A percentile compares a stretch with the other conserved stretches of the same genome.
Evolutionary conservation across 2,113 vertebrate genomes (phyloP).

Genomic region (Okapia johnstoni): DNA sequence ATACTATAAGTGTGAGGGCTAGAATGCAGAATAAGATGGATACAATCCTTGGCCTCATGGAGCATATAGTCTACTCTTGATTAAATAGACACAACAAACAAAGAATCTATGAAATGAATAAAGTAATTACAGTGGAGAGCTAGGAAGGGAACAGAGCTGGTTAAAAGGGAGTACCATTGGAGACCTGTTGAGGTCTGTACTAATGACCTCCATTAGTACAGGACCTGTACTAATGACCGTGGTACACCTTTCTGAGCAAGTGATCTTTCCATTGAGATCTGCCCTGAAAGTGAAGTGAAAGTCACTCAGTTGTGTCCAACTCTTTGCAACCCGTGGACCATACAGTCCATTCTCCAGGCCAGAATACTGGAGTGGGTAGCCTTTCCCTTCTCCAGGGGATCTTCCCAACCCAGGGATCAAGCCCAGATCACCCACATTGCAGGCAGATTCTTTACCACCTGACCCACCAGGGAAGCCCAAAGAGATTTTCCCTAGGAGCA

Average conservation of each 20-base stretch:
- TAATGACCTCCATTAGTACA: not conserved
- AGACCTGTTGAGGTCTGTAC: not conserved
- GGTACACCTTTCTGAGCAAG: not conserved
- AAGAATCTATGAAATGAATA: not conserved
- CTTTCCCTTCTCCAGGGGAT: not conserved
- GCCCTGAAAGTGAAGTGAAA: not conserved
- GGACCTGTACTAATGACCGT: not conserved
- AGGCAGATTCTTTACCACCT: not conserved
- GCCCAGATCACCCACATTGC: not conserved
- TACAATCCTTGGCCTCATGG: not conserved
- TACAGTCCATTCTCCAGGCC: not conserved
- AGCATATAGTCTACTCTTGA: not conserved
- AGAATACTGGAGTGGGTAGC: not conserved
- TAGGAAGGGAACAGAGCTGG: not conserved
- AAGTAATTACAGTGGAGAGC: not conserved
- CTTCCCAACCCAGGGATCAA: not conserved
- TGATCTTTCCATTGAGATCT: not conserved
- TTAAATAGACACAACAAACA: not conserved
- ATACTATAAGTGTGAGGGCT: not conserved
- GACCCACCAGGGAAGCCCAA: not conserved
- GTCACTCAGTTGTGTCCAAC: not conserved
- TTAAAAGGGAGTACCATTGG: not conserved
- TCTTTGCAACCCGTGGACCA: not conserved
- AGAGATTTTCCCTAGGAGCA: not conserved
- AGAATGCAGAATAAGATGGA: not conserved